Percentiles rank a stretch among this genome's conserved stretches.
Evolutionary conservation across 1,140 invertebrate genomes (phyloP).

Genomic region (Heliconius hermathena): DNA sequence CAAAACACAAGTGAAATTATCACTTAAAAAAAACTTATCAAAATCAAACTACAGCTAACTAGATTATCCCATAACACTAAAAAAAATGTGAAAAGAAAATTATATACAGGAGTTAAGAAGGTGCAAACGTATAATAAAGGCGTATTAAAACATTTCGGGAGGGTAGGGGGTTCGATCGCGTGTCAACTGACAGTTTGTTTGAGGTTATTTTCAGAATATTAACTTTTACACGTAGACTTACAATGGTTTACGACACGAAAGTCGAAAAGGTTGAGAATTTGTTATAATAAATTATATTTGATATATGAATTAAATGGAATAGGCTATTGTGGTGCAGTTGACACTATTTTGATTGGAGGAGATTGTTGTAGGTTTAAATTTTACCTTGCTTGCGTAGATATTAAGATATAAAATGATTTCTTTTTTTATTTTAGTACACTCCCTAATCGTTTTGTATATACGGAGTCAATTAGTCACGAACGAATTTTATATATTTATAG

Average conservation of each 20-base stretch:
- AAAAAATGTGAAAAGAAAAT: constrained; percentile 1
- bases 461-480: too few species aligned
- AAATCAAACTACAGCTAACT: neutral
- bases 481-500: neutral
- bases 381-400: too few species aligned
- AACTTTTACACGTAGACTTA: constrained; percentile 21
- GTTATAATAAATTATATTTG: neutral
- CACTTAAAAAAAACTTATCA: neutral
- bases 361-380: neutral
- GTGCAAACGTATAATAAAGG: constrained; percentile 34
- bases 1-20: neutral
- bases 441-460: too few species aligned
- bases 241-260: constrained; percentile 26
- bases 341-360: neutral
- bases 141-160: constrained; percentile 31
- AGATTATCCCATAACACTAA: neutral
- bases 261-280: constrained; percentile 6
- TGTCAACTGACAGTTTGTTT: constrained; percentile 13
- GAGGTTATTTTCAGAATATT: constrained; percentile 26
- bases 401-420: too few species aligned
- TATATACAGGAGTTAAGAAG: constrained; percentile 19
- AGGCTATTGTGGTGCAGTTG: neutral
- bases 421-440: too few species aligned
- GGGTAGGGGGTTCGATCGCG: constrained; percentile 21
- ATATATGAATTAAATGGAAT: constrained; percentile 15